Evolutionary conservation across 2,113 vertebrate species (phyloP).

Genomic region (Callipepla squamata): DNA sequence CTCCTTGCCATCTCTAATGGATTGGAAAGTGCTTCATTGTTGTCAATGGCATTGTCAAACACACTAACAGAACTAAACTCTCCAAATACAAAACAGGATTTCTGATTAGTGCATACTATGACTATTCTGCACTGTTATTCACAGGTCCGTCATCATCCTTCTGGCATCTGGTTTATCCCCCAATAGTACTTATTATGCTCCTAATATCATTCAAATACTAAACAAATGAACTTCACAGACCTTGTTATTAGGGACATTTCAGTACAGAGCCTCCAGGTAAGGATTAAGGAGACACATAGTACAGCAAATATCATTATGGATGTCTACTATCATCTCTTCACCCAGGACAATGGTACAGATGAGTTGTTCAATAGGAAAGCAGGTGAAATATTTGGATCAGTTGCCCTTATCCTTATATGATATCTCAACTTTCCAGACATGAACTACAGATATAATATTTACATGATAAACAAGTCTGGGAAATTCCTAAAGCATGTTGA

Average conservation of each 20-base stretch:
- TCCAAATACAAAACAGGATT: background rate
- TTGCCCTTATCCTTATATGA: background rate
- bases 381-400: background rate
- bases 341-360: background rate
- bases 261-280: background rate
- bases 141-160: background rate
- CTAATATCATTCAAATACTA: background rate
- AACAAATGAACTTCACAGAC: rapidly evolving
- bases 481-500: background rate
- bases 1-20: background rate
- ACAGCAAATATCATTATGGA: background rate
- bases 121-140: background rate
- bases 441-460: background rate
- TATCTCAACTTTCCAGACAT: background rate
- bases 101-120: background rate
- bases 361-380: background rate
- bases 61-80: background rate
- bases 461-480: background rate
- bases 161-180: background rate
- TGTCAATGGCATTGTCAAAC: background rate
- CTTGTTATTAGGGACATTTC: background rate
- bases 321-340: background rate
- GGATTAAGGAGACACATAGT: background rate
- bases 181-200: background rate
- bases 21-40: background rate